These are phyloP conservation scores for Philaethria dido DNA, from an alignment of 2,888 invertebrate genomes.

Conservation along the genomic window DNA sequence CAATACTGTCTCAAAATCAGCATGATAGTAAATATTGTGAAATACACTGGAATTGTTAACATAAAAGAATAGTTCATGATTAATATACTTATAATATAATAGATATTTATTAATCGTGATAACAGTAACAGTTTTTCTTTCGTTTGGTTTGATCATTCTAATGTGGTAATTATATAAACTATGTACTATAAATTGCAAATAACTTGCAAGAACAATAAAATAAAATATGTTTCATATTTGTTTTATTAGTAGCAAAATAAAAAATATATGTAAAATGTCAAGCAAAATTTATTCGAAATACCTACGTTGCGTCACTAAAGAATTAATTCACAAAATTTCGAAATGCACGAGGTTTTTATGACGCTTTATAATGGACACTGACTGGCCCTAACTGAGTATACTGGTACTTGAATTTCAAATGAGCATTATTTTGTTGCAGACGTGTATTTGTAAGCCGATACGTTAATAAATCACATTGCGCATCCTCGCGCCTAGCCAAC, in stretches of 20 bases:
- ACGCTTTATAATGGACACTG: conserved; percentile 19
- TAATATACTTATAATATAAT: no score
- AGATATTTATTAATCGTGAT: no score
- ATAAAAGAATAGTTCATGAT: no score
- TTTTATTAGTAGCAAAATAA: no score
- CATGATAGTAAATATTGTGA: background rate
- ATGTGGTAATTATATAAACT: no score
- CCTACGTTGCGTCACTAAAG: background rate
- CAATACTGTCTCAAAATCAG: background rate
- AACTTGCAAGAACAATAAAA: background rate
- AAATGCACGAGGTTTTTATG: conserved; percentile 19
- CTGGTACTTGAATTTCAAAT: conserved; percentile 35
- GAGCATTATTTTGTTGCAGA: conserved; percentile 34
- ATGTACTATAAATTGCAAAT: no score
- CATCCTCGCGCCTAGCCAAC: conserved; percentile 47
- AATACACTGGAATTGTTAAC: background rate
- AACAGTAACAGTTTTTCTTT: no score
- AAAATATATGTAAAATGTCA: background rate
- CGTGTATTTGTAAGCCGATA: conserved; percentile 35
- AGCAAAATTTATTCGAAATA: background rate
- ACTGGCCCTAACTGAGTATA: conserved; percentile 18
- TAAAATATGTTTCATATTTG: background rate
- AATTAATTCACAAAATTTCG: conserved; percentile 9
- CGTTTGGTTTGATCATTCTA: no score
- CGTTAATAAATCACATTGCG: conserved; percentile 49